Evolutionary conservation across 2,797 vertebrate species (phyloP), one percentile per base, ranked within the genome.

Genomic region (Chrysocyon brachyurus): DNA sequence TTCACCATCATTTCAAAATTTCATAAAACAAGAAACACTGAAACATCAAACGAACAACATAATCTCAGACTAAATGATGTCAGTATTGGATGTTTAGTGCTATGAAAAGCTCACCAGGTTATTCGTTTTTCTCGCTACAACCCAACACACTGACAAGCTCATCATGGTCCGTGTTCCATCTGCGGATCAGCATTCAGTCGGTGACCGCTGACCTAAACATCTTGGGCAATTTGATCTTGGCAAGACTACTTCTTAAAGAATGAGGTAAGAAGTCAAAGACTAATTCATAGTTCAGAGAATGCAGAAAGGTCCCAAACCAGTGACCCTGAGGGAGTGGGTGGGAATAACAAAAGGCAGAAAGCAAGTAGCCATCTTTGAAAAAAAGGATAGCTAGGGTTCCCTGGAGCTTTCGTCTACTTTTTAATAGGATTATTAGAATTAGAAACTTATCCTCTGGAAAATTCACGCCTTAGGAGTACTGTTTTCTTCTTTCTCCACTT

Each of bases 161-260:
- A 33, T 73, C 79, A 26, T 6, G 46, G 36, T 19, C 78, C 52
- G 36, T 0, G 0, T 87, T 14, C 64, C 68, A 49, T 28, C 36
- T 75, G 31, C 40, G 36, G 59, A 91, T 87, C 73, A 91, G 46
- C 46, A 83, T 84, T 93, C 49, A 1, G 16, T 92, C 49, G 2
- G 16, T 93, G 78, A 94, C 56, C 6, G 24, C 31, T 95, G 87
- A 96, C 92, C 93, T 92, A 33, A 90, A 87, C 33, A 73, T 79
- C 49, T 85, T 73, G 22, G 40, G 46, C 61, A 96, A 95, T 87
- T 96, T 94, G 36, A 84, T 97, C 64, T 93, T 90, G 56, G 12
- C 82, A 95, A 83, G 21, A 52, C 33, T 92, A 33, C 15, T 78
- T 87, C 14, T 85, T 92, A 90, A 91, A 87, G 12, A 85, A 94